Evolutionary conservation across 2,888 invertebrate genomes (phyloP).

Genomic region (Lapara coniferarum): DNA sequence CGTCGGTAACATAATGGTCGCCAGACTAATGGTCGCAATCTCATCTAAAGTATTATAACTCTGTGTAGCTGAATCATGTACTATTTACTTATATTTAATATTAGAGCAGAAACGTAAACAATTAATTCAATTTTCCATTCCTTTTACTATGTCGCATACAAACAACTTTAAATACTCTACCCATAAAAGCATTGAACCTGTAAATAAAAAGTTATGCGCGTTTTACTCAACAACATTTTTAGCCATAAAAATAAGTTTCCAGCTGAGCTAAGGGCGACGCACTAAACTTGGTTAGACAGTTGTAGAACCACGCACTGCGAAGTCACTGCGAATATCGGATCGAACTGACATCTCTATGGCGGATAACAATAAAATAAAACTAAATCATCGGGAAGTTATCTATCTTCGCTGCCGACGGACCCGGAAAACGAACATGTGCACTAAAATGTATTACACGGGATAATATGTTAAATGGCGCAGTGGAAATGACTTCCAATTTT

Average conservation of each 20-base stretch:
- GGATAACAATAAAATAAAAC: constrained; percentile 83
- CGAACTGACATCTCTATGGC: constrained; percentile 69
- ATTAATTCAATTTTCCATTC: constrained; percentile 8
- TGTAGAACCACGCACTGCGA: constrained; percentile 45
- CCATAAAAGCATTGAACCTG: constrained; percentile 6
- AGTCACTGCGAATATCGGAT: constrained; percentile 42
- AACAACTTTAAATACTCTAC: constrained; percentile 37
- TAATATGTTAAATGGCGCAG: constrained; percentile 74
- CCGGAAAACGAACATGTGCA: constrained; percentile 70
- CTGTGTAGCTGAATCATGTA: too few species aligned
- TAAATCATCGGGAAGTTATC: constrained; percentile 83
- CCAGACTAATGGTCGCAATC: too few species aligned
- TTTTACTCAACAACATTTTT: constrained; percentile 21
- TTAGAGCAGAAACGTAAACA: neutral
- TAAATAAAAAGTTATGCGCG: constrained; percentile 17
- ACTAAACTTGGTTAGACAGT: constrained; percentile 42
- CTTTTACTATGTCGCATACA: constrained; percentile 33
- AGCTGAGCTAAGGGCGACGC: constrained; percentile 29
- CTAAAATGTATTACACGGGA: constrained; percentile 68
- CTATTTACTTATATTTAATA: too few species aligned
- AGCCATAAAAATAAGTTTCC: constrained; percentile 24
- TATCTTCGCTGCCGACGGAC: constrained; percentile 68
- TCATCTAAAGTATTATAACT: neutral
- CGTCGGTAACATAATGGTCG: too few species aligned
- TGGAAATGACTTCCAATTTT: constrained; percentile 58